Conservation (phyloP, 2,888 invertebrate genomes). For the Listrodromus nycthemerus region DNA sequence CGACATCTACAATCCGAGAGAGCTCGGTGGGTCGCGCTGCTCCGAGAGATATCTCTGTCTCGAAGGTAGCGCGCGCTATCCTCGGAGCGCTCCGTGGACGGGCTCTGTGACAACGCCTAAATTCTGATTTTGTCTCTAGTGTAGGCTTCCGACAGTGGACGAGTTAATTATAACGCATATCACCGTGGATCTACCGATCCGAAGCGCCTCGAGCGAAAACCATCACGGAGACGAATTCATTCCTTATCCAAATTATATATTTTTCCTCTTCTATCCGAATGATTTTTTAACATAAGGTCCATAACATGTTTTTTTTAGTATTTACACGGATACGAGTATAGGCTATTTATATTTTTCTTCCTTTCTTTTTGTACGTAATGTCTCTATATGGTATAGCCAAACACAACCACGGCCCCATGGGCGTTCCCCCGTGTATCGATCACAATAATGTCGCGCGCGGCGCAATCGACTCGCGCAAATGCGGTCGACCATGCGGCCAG, state of each 20-base stretch:
- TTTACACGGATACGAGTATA: conserved; percentile 13
- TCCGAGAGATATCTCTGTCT: conserved; percentile 50
- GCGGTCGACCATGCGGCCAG: conserved; percentile 79
- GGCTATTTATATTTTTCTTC: background rate
- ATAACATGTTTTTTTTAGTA: background rate
- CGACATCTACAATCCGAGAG: conserved; percentile 70
- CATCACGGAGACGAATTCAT: conserved; percentile 29
- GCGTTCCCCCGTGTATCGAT: conserved; percentile 76
- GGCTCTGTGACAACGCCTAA: conserved; percentile 74
- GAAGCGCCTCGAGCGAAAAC: conserved; percentile 9
- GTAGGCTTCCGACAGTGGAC: conserved; percentile 67
- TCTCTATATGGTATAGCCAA: conserved; percentile 35
- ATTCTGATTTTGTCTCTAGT: conserved; percentile 73
- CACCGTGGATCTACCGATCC: background rate
- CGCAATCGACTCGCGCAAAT: conserved; percentile 82
- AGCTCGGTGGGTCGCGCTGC: conserved; percentile 6
- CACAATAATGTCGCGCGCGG: conserved; percentile 77
- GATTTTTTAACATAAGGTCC: background rate
- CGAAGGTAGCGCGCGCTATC: conserved; percentile 49
- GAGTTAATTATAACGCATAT: conserved; percentile 19
- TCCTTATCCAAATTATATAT: background rate
- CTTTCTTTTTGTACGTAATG: conserved; percentile 1
- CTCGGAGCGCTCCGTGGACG: background rate
- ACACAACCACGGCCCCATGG: conserved; percentile 62
- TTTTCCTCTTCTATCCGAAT: background rate